Percentiles rank a stretch among this genome's conserved stretches.
Evolutionary conservation across 2,113 vertebrate species (phyloP).

Genomic region (Salvelinus alpinus): DNA sequence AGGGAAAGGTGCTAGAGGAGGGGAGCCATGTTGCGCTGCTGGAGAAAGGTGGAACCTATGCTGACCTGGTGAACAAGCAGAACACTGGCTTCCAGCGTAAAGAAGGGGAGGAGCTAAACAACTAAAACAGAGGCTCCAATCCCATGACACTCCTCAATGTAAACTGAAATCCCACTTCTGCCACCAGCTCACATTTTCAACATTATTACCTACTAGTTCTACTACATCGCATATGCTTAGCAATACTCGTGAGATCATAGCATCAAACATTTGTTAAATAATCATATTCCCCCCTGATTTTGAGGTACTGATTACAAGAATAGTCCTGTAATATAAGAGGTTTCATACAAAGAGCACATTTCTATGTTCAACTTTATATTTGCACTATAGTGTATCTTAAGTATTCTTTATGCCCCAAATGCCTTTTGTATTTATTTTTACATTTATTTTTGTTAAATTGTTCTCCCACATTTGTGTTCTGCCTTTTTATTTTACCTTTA

Average conservation of each 20-base stretch:
- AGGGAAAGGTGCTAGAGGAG: slow-evolving; percentile 67
- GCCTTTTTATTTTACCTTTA: too few relatives aligned
- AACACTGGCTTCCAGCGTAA: slow-evolving; percentile 57
- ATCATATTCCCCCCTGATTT: background rate
- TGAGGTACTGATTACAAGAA: background rate
- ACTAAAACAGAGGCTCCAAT: slow-evolving; percentile 1
- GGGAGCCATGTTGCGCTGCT: slow-evolving; percentile 66
- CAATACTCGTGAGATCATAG: background rate
- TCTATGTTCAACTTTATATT: too few relatives aligned
- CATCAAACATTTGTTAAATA: background rate
- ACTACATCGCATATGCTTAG: background rate
- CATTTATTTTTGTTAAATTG: background rate
- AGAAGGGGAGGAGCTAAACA: slow-evolving; percentile 11
- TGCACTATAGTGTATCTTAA: background rate
- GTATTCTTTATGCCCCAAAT: background rate
- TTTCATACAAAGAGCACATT: too few relatives aligned
- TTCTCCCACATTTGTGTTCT: background rate
- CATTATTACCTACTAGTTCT: background rate
- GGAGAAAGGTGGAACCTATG: slow-evolving; percentile 61
- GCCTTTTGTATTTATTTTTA: background rate
- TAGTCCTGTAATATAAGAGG: background rate
- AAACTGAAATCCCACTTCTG: background rate
- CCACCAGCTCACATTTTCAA: background rate
- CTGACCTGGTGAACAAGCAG: slow-evolving; percentile 62
- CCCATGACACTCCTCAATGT: background rate